Conservation (phyloP, 2,888 invertebrate species). For the Mythimna impura region DNA sequence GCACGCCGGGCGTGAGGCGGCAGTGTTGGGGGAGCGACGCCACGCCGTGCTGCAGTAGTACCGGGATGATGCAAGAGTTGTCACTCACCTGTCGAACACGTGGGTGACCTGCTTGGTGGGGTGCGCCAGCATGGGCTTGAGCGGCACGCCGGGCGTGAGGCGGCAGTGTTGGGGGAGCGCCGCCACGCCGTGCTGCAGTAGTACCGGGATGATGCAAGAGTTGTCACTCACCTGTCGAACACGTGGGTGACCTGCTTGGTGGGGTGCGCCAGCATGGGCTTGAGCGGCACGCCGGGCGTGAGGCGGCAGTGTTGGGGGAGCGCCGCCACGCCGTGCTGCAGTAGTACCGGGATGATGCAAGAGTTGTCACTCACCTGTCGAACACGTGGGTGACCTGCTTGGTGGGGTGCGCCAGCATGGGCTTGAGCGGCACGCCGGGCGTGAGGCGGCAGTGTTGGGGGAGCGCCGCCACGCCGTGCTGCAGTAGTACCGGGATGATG, state of each 20-base stretch:
- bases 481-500: constrained; percentile 94
- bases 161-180: background rate
- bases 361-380: constrained; percentile 66
- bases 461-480: constrained; percentile 94
- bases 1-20: constrained; percentile 8
- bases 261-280: background rate
- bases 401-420: constrained; percentile 99
- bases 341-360: no score
- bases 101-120: background rate
- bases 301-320: background rate
- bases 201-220: no score
- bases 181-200: background rate
- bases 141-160: constrained; percentile 5
- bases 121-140: background rate
- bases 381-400: constrained; percentile 96
- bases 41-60: constrained; percentile 7
- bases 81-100: constrained; percentile 38
- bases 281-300: no score
- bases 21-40: constrained; percentile 3
- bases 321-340: background rate
- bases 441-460: constrained; percentile 95
- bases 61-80: background rate
- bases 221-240: no score
- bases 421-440: constrained; percentile 98
- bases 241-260: constrained; percentile 92